Evolutionary conservation across 2,797 vertebrate genomes (phyloP).

Genomic region (Sebastes itinus): DNA sequence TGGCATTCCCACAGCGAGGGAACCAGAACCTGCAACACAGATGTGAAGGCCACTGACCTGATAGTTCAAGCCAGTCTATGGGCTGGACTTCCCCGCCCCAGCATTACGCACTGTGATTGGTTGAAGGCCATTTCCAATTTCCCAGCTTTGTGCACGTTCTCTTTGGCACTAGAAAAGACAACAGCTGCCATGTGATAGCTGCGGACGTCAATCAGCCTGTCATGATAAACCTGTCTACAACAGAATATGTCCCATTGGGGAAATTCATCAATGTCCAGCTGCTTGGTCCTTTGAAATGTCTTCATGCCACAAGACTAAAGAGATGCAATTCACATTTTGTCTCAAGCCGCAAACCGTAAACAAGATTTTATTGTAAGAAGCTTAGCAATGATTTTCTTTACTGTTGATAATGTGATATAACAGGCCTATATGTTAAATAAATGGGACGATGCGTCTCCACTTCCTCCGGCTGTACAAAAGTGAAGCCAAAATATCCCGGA

Average conservation of each 20-base stretch:
- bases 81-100: constrained; percentile 51
- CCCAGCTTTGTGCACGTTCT: background rate
- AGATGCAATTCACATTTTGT: too few species aligned
- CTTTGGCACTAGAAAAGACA: background rate
- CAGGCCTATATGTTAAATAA: background rate
- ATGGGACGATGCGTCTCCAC: background rate
- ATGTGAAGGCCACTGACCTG: constrained; percentile 52
- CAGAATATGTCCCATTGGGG: background rate
- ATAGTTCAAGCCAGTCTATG: background rate
- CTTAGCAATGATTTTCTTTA: background rate
- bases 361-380: background rate
- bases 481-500: too few species aligned
- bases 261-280: background rate
- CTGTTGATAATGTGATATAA: background rate
- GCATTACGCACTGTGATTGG: constrained; percentile 54
- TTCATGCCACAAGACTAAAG: background rate
- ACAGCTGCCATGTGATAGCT: background rate
- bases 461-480: background rate
- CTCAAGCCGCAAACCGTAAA: background rate
- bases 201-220: background rate
- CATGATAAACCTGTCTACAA: background rate
- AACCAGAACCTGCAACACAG: constrained; percentile 26
- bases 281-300: background rate
- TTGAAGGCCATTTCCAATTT: background rate
- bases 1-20: constrained; percentile 45